These are phyloP conservation scores for Babylonia areolata DNA, from an alignment of 1,140 invertebrate genomes.

Conservation along the genomic window DNA sequence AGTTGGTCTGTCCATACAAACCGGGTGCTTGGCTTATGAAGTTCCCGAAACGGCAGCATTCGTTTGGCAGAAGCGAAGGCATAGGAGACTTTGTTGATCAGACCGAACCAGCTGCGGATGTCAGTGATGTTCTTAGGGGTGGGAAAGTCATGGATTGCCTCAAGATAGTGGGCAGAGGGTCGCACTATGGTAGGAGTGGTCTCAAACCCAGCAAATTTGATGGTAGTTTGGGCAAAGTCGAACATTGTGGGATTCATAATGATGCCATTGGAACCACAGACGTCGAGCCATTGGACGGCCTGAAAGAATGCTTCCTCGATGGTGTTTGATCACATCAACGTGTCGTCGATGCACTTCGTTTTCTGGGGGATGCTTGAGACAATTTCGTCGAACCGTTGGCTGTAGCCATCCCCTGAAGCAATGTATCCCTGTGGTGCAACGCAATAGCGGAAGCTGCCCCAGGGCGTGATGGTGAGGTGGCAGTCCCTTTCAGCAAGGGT, in stretches of 20 bases:
- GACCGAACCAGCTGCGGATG: slow-evolving; percentile 60
- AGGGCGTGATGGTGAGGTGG: too few species aligned
- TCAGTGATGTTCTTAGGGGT: slow-evolving; percentile 40
- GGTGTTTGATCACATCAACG: slow-evolving; percentile 42
- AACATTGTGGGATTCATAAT: too few species aligned
- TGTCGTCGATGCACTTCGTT: slow-evolving; percentile 43
- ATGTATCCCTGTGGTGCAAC: slow-evolving; percentile 32
- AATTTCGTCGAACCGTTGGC: slow-evolving; percentile 48
- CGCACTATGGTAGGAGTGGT: neutral
- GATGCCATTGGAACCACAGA: slow-evolving; percentile 39
- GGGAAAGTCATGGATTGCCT: neutral
- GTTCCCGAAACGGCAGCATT: slow-evolving; percentile 50
- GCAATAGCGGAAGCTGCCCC: slow-evolving; percentile 48
- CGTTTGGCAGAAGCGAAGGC: neutral
- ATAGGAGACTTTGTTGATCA: slow-evolving; percentile 53
- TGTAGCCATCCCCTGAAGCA: slow-evolving; percentile 51
- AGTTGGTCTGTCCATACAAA: slow-evolving; percentile 48
- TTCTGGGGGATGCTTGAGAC: neutral
- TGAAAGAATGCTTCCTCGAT: slow-evolving; percentile 51
- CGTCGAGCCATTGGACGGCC: slow-evolving; percentile 48
- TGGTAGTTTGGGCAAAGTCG: too few species aligned
- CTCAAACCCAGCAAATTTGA: neutral
- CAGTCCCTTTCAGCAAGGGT: slow-evolving; percentile 44
- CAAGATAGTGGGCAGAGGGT: neutral
- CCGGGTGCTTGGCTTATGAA: slow-evolving; percentile 40